Percentiles rank a stretch among this genome's conserved stretches.
Conservation (phyloP, 1,140 invertebrate genomes). For the Andricus grossulariae region DNA sequence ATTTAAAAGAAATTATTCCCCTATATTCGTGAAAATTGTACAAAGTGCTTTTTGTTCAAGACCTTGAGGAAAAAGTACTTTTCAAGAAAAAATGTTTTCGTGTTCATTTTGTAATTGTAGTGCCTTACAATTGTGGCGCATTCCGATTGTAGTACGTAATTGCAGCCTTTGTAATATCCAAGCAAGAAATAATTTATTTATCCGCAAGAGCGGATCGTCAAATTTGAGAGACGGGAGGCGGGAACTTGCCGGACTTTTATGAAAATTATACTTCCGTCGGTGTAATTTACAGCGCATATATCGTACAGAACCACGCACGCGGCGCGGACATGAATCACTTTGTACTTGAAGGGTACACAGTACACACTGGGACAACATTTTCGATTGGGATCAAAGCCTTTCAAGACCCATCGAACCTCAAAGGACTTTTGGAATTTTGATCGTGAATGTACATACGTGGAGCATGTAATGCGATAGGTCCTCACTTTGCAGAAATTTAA, state of each 20-base stretch:
- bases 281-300: not conserved
- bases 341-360: not conserved
- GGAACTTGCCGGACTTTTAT: not conserved
- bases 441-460: not conserved
- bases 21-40: no score
- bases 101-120: no score
- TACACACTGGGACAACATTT: not conserved
- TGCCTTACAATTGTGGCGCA: no score
- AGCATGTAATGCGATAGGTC: not conserved
- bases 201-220: not conserved
- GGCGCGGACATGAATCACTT: slow-evolving; percentile 18
- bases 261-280: slow-evolving; percentile 25
- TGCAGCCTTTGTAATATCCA: not conserved
- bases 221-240: not conserved
- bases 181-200: slow-evolving; percentile 1
- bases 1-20: no score
- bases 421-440: not conserved
- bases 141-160: not conserved
- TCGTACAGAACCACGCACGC: slow-evolving; percentile 11
- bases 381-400: not conserved
- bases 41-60: no score
- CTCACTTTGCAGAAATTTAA: slow-evolving; percentile 1
- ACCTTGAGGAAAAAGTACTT: no score
- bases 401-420: not conserved
- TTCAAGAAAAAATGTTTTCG: no score